Conservation (phyloP, 2,113 vertebrate species). For the Sterna hirundo region DNA sequence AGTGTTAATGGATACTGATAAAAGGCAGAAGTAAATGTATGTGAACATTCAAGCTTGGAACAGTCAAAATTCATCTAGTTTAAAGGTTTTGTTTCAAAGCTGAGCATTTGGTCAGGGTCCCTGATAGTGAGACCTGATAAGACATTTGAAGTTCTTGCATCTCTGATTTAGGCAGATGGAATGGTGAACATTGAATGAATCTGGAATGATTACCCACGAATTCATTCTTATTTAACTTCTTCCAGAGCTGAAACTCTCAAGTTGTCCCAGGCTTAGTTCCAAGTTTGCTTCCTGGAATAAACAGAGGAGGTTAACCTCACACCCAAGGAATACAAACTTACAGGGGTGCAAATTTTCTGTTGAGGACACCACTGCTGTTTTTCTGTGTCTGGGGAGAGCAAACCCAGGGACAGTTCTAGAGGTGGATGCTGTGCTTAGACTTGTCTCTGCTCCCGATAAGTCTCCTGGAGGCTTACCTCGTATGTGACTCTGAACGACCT, state of each 20-base stretch:
- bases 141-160: neutral
- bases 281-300: conserved; percentile 2
- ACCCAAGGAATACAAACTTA: neutral
- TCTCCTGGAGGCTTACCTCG: neutral
- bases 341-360: neutral
- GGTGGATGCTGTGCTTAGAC: neutral
- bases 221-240: conserved; percentile 25
- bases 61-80: neutral
- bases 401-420: neutral
- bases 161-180: neutral
- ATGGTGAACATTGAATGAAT: neutral
- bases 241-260: neutral
- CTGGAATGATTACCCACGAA: neutral
- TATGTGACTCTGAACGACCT: neutral
- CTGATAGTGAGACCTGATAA: neutral
- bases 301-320: neutral
- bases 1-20: neutral
- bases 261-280: neutral
- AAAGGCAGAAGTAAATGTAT: conserved; percentile 28
- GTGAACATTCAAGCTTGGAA: neutral
- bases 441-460: neutral
- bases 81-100: neutral
- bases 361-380: neutral
- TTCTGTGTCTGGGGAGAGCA: neutral
- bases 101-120: neutral